These are phyloP conservation scores for Colaptes auratus DNA, from an alignment of 2,113 vertebrate genomes.

Conservation along the genomic window DNA sequence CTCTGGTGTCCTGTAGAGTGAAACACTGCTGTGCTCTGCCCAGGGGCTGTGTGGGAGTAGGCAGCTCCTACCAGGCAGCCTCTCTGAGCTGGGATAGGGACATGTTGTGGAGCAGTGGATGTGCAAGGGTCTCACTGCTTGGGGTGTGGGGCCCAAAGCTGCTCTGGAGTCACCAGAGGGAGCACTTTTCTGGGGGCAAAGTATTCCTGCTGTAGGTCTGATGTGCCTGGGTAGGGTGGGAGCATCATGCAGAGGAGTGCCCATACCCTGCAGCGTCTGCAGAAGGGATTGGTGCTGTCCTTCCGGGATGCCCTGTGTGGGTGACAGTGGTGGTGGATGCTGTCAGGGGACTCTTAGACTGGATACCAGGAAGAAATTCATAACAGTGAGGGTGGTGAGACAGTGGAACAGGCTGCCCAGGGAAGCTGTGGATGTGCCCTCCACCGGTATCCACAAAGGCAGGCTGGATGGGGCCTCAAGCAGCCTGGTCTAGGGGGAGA, in stretches of 20 bases:
- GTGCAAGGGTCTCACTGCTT: fast-evolving
- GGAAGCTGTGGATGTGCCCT: no score
- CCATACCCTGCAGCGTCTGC: fast-evolving
- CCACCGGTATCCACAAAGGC: no score
- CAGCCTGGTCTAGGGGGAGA: no score
- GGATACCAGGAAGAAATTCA: no score
- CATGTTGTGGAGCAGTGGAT: fast-evolving
- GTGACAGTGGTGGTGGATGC: fast-evolving
- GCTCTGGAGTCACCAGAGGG: neutral
- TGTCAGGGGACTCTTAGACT: no score
- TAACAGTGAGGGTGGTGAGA: no score
- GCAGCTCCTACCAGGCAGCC: neutral
- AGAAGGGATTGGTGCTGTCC: fast-evolving
- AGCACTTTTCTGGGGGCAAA: neutral
- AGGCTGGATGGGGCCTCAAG: no score
- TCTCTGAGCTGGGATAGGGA: neutral
- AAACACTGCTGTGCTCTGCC: no score
- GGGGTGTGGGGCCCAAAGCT: neutral
- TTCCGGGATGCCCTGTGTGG: fast-evolving
- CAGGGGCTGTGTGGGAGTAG: fast-evolving
- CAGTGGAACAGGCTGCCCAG: no score
- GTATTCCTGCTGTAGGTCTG: neutral
- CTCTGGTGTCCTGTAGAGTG: fast-evolving
- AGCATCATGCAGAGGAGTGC: fast-evolving
- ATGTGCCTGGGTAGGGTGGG: neutral